Conservation (phyloP, 1,140 invertebrate genomes). For the Coboldia fuscipes region DNA sequence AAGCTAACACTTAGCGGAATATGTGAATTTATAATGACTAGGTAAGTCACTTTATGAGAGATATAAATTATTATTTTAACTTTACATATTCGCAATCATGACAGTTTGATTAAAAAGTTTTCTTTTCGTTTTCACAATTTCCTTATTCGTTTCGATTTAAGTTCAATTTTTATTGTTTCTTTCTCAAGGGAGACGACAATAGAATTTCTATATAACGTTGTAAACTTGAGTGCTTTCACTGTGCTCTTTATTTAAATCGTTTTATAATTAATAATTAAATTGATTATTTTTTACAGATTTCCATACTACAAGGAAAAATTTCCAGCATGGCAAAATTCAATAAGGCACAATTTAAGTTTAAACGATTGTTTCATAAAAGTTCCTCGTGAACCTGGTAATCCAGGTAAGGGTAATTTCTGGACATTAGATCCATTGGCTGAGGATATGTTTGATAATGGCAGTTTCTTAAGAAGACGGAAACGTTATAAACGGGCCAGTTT, state of each 20-base stretch:
- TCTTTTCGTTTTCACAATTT: no score
- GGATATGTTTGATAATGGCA: conserved; percentile 99
- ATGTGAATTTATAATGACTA: conserved; percentile 97
- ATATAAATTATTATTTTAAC: no score
- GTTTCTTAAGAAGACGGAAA: conserved; percentile 83
- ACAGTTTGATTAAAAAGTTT: no score
- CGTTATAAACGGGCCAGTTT: conserved; percentile 70
- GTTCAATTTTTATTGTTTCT: no score
- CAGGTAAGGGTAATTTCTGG: conserved; percentile 99
- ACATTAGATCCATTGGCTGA: conserved; percentile 89
- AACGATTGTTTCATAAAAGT: conserved; percentile 99
- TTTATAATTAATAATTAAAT: no score
- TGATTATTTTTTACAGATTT: conserved; percentile 38
- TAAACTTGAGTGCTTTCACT: no score
- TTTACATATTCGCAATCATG: no score
- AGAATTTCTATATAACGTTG: no score
- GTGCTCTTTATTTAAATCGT: no score
- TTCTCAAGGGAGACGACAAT: no score
- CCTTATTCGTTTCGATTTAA: no score
- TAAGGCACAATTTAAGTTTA: conserved; percentile 88
- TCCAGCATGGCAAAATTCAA: conserved; percentile 92
- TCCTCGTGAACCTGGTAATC: conserved; percentile 91
- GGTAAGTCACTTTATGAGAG: conserved; percentile 25
- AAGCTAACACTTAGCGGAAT: conserved; percentile 92
- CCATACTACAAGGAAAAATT: conserved; percentile 91